Evolutionary conservation across 53 echinoderm and acorn worm species (phyloP).

Genomic region (Holothuria leucospilota): DNA sequence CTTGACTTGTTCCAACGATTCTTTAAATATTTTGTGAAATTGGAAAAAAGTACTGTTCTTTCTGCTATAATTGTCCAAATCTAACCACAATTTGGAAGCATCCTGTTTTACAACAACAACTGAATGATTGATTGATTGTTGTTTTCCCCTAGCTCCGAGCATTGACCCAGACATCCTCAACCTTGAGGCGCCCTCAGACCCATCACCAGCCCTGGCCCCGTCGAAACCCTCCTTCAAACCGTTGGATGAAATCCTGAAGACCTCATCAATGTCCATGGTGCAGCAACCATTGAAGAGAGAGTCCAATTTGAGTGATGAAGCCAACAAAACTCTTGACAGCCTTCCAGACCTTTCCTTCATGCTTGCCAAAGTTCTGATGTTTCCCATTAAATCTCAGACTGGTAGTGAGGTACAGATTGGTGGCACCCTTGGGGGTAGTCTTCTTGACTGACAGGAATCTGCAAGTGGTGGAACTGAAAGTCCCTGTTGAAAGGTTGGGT

Average conservation of each 20-base stretch:
- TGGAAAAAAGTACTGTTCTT: too few relatives aligned
- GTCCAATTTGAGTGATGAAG: conserved; percentile 75
- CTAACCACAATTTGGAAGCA: too few relatives aligned
- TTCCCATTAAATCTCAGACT: conserved; percentile 68
- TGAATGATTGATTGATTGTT: not conserved
- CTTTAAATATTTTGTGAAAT: too few relatives aligned
- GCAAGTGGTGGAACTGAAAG: too few relatives aligned
- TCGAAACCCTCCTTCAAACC: conserved; percentile 67
- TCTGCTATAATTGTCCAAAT: too few relatives aligned
- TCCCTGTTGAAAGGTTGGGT: too few relatives aligned
- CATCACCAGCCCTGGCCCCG: conserved; percentile 28
- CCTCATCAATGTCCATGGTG: conserved; percentile 85
- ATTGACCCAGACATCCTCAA: conserved; percentile 91
- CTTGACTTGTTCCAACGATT: too few relatives aligned
- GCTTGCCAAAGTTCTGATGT: conserved; percentile 97
- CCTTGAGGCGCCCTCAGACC: conserved; percentile 54
- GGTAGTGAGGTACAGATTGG: not conserved
- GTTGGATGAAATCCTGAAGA: conserved; percentile 93
- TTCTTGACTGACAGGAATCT: too few relatives aligned
- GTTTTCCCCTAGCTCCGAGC: conserved; percentile 59
- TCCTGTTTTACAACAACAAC: too few relatives aligned
- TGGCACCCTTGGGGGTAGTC: not conserved
- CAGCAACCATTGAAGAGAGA: conserved; percentile 79
- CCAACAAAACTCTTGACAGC: conserved; percentile 74
- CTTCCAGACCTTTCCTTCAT: conserved; percentile 91